A percentile compares a stretch with the other conserved stretches of the same genome.
phyloP scores from a whole-genome alignment of 2,888 invertebrate species.

The Leptarthrus brevirostris region DNA sequence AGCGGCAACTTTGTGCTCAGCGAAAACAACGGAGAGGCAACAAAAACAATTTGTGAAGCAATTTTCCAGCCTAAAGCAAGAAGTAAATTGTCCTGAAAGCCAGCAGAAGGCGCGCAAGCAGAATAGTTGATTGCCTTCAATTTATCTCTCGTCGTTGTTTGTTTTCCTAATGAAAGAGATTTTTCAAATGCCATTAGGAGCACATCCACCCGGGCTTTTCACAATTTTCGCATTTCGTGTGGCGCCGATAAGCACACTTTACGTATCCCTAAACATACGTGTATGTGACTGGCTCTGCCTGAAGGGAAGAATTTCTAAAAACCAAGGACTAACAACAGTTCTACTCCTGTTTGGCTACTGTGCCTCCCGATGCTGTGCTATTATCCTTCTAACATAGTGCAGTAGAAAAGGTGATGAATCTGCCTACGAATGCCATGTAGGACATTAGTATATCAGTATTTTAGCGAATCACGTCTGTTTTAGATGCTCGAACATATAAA shows the following conservation, averaged over 20 bases:
- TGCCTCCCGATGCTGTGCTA: no score
- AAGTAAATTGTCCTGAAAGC: conserved; percentile 55
- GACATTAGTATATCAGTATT: no score
- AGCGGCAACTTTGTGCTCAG: neutral
- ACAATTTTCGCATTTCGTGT: conserved; percentile 41
- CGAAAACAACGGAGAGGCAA: conserved; percentile 42
- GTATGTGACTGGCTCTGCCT: no score
- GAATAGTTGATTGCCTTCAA: conserved; percentile 54
- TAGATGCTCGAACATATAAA: no score
- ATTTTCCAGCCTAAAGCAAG: conserved; percentile 52
- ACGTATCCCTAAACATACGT: neutral
- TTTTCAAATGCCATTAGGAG: conserved; percentile 53
- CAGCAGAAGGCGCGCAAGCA: conserved; percentile 52
- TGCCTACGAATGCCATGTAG: no score
- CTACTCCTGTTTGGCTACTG: no score
- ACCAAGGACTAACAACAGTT: neutral
- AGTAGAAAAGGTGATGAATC: no score
- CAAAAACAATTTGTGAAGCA: conserved; percentile 54
- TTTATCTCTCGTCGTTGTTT: conserved; percentile 53
- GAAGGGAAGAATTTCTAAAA: neutral
- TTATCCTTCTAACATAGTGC: no score
- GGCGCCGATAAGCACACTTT: conserved; percentile 41
- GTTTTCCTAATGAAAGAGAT: conserved; percentile 53
- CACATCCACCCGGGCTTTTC: conserved; percentile 49
- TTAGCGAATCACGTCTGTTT: no score